Conservation (phyloP, 2,797 vertebrate species). For the Australoheros facetus region DNA sequence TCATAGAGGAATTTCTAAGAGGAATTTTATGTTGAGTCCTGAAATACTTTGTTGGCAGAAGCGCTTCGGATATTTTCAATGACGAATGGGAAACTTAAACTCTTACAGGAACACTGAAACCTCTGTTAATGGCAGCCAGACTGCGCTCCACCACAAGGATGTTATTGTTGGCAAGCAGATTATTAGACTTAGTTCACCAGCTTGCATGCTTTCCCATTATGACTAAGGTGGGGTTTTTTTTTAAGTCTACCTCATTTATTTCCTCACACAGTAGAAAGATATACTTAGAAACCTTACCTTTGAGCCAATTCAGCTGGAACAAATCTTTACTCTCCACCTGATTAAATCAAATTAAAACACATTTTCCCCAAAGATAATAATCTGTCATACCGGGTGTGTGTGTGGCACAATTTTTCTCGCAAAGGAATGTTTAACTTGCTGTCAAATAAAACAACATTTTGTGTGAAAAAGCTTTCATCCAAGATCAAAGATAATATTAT, state of each 20-base stretch:
- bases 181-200: conserved; percentile 57
- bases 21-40: conserved; percentile 26
- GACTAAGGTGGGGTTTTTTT: conserved; percentile 41
- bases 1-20: conserved; percentile 16
- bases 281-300: conserved; percentile 56
- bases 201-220: conserved; percentile 40
- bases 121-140: conserved; percentile 32
- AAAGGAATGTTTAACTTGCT: conserved; percentile 60
- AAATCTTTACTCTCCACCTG: conserved; percentile 45
- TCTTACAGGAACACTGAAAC: conserved; percentile 50
- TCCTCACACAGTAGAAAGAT: conserved; percentile 47
- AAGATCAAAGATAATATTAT: conserved; percentile 62
- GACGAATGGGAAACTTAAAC: conserved; percentile 38
- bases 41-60: conserved; percentile 42
- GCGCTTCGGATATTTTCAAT: conserved; percentile 38
- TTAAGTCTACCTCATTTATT: conserved; percentile 54
- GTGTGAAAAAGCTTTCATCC: conserved; percentile 56
- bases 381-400: conserved; percentile 33
- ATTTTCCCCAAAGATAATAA: conserved; percentile 62
- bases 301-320: conserved; percentile 34
- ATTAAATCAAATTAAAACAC: conserved; percentile 65
- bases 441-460: conserved; percentile 57
- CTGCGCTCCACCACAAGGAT: conserved; percentile 52
- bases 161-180: conserved; percentile 75
- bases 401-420: conserved; percentile 17